These are phyloP conservation scores for Calephelis perditalis DNA, from an alignment of 2,888 invertebrate genomes.

Conservation along the genomic window DNA sequence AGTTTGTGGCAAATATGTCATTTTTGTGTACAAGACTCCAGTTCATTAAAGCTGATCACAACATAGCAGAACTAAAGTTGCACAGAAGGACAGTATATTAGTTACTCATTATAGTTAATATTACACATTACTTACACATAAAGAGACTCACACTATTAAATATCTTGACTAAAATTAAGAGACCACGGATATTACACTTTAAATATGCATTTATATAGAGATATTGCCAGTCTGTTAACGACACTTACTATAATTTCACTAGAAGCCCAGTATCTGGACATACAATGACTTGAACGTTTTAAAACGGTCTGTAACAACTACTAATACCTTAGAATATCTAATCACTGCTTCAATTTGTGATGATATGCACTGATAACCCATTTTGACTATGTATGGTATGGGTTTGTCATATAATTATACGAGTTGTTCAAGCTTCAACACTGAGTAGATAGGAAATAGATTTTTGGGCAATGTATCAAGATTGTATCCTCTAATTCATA, in stretches of 20 bases:
- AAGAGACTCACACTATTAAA: constrained; percentile 76
- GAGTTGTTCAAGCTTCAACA: constrained; percentile 57
- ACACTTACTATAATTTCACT: constrained; percentile 76
- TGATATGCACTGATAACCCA: constrained; percentile 77
- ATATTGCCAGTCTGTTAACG: constrained; percentile 76
- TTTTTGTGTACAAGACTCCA: constrained; percentile 69
- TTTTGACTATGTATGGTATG: constrained; percentile 55
- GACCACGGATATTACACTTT: constrained; percentile 73
- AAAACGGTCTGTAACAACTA: constrained; percentile 74
- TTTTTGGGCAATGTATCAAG: constrained; percentile 59
- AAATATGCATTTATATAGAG: constrained; percentile 74
- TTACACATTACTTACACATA: constrained; percentile 67
- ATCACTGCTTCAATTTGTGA: constrained; percentile 76
- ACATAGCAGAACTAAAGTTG: constrained; percentile 73
- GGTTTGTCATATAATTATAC: constrained; percentile 54
- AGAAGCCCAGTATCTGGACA: constrained; percentile 71
- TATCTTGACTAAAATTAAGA: constrained; percentile 76
- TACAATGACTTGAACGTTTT: constrained; percentile 71
- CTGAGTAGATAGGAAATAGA: constrained; percentile 54
- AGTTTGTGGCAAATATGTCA: constrained; percentile 65
- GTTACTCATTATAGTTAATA: constrained; percentile 62
- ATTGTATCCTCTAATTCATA: constrained; percentile 59
- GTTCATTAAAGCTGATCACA: constrained; percentile 75
- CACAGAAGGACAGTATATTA: constrained; percentile 69
- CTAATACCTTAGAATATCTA: constrained; percentile 77